phyloP scores from a whole-genome alignment of 2,797 vertebrate species.

The Meda fulgida region DNA sequence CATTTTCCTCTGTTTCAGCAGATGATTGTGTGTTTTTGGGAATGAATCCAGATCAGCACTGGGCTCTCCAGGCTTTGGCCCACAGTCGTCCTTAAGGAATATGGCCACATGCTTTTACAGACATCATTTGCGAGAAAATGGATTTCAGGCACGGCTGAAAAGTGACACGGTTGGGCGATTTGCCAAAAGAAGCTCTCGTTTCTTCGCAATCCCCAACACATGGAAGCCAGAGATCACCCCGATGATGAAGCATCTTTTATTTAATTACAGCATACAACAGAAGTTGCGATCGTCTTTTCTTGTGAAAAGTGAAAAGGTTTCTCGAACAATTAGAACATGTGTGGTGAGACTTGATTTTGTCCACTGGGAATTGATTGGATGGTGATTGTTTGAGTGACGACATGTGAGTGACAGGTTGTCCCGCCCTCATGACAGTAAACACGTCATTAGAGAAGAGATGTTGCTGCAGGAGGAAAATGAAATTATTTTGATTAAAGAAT shows the following conservation, averaged over 20 bases:
- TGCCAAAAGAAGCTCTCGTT: conserved; percentile 10
- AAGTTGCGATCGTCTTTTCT: not conserved
- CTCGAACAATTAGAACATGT: not conserved
- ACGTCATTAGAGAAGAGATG: not conserved
- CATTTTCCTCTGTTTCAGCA: conserved; percentile 48
- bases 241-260: not conserved
- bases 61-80: conserved; percentile 45
- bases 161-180: not conserved
- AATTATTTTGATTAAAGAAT: not conserved
- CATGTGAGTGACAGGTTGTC: not conserved
- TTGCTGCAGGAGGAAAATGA: not conserved
- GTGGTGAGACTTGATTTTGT: not conserved
- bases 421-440: not conserved
- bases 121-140: conserved; percentile 47
- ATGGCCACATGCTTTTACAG: conserved; percentile 38
- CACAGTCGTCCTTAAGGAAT: conserved; percentile 57
- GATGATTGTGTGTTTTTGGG: conserved; percentile 59
- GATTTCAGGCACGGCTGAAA: conserved; percentile 31
- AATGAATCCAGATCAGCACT: conserved; percentile 56
- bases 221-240: not conserved
- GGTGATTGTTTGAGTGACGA: not conserved
- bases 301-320: not conserved
- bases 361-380: not conserved
- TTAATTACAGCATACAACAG: not conserved
- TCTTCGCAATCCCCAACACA: not conserved